Conservation (phyloP, 2,888 invertebrate species). For the Steinernema hermaphroditum region DNA sequence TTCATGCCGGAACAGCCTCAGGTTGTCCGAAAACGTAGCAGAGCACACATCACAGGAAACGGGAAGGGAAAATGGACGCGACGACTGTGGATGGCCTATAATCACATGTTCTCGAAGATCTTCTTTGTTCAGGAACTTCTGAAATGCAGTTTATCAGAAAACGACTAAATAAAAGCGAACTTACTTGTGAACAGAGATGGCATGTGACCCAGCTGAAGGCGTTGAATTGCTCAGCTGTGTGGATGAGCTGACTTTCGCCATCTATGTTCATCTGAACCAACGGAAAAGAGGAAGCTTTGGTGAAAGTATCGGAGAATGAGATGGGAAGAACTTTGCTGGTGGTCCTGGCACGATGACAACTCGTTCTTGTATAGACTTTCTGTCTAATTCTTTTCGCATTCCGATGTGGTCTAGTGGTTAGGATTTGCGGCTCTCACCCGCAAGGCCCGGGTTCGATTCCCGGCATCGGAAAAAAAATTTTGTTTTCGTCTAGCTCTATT, state of each 20-base stretch:
- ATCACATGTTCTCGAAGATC: background rate
- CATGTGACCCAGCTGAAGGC: background rate
- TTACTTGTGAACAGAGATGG: constrained; percentile 6
- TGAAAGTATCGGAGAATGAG: no score
- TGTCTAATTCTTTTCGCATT: no score
- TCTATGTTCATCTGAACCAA: no score
- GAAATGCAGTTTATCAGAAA: background rate
- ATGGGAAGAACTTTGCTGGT: no score
- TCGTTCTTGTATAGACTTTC: no score
- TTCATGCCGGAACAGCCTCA: background rate
- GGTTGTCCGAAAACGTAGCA: background rate
- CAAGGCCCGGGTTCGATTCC: constrained; percentile 63
- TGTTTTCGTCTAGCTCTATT: no score
- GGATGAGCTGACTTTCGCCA: background rate
- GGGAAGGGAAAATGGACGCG: background rate
- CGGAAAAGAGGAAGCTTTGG: no score
- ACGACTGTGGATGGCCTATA: background rate
- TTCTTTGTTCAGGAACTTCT: constrained; percentile 16
- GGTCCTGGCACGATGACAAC: no score
- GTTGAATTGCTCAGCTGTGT: background rate
- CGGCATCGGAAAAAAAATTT: constrained; percentile 49
- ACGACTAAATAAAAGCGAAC: background rate
- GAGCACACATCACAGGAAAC: background rate
- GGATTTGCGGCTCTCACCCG: constrained; percentile 62
- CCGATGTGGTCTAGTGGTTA: constrained; percentile 63